phyloP scores from a whole-genome alignment of 2,797 vertebrate species.

The Sebastes goodei region DNA sequence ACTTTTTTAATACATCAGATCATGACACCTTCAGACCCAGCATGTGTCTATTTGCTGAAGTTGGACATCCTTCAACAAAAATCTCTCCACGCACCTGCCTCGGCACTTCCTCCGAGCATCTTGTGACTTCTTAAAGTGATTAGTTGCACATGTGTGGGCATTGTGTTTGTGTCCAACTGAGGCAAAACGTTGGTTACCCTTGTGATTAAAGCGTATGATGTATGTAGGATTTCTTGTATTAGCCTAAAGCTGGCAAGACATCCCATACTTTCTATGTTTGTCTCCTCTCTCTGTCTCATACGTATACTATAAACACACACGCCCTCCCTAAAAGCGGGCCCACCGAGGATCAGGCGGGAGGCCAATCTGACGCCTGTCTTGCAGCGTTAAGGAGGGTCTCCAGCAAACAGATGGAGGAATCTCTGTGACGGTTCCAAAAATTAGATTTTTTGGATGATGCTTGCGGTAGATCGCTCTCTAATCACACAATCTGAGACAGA shows the following conservation, averaged over 20 bases:
- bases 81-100: neutral
- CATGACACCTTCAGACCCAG: neutral
- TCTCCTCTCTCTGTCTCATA: neutral
- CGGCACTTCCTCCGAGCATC: neutral
- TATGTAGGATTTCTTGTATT: neutral
- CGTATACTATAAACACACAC: conserved; percentile 6
- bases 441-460: conserved; percentile 36
- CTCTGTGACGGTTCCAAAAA: conserved; percentile 42
- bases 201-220: conserved; percentile 26
- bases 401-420: conserved; percentile 54
- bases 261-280: conserved; percentile 3
- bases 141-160: conserved; percentile 9
- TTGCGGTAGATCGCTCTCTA: conserved; percentile 38
- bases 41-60: neutral
- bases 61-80: conserved; percentile 6
- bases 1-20: neutral
- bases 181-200: neutral
- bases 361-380: conserved; percentile 51
- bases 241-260: conserved; percentile 11
- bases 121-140: conserved; percentile 17
- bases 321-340: neutral
- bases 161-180: conserved; percentile 21
- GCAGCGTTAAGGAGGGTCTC: conserved; percentile 37
- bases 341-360: conserved; percentile 4
- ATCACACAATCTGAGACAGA: conserved; percentile 60